Evolutionary conservation across 1,140 invertebrate genomes (phyloP).

Genomic region (Caenorhabditis inopinata): DNA sequence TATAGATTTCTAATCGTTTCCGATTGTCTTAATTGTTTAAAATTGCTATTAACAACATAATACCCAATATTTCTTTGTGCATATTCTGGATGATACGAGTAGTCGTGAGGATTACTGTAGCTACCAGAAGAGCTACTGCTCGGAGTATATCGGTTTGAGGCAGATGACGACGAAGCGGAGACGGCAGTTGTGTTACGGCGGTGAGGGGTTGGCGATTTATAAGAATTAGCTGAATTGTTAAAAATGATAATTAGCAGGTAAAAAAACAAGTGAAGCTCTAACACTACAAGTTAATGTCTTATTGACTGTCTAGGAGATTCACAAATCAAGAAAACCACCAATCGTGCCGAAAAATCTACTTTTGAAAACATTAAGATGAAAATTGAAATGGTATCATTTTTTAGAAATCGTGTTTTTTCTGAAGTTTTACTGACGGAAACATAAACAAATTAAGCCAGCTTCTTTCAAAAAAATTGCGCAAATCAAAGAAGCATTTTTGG

Average conservation of each 20-base stretch:
- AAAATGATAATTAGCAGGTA: background rate
- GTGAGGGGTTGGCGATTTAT: constrained; percentile 23
- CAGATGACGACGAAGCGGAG: background rate
- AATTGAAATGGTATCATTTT: background rate
- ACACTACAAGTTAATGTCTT: background rate
- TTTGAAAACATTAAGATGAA: background rate
- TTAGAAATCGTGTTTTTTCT: no score
- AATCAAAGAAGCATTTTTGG: no score
- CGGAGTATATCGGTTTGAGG: constrained; percentile 6
- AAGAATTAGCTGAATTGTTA: constrained; percentile 17
- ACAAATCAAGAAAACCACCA: background rate
- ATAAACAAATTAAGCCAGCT: no score
- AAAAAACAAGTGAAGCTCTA: background rate
- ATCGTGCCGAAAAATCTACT: constrained; percentile 24
- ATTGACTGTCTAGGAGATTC: background rate
- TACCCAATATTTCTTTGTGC: constrained; percentile 21
- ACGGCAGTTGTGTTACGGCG: constrained; percentile 21
- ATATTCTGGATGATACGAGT: constrained; percentile 15
- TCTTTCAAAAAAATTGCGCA: no score
- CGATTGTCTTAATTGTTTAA: no score
- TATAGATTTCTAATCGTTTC: no score
- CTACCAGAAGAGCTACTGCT: background rate
- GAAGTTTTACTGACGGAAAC: no score
- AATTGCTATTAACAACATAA: no score
- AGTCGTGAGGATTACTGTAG: background rate